phyloP scores from a whole-genome alignment of 2,888 invertebrate genomes.

The Clivina fossor region DNA sequence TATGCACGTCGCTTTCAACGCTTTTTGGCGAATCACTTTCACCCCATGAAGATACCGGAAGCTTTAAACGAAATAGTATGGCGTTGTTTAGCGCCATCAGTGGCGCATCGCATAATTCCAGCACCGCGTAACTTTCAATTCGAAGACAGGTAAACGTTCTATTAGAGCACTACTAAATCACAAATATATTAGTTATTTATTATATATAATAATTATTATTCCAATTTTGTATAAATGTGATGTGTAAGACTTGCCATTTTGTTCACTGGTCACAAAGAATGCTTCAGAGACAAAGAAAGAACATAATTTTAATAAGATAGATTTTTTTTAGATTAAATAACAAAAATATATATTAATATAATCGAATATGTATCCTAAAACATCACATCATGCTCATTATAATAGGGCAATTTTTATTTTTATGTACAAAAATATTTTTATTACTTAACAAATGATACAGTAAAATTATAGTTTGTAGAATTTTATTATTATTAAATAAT shows the following conservation, averaged over 20 bases:
- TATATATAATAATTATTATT: slow-evolving; percentile 26
- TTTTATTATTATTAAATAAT: too few species aligned
- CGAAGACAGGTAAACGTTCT: slow-evolving; percentile 10
- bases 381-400: too few species aligned
- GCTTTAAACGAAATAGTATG: slow-evolving; percentile 73
- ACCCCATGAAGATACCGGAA: slow-evolving; percentile 62
- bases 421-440: too few species aligned
- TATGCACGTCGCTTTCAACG: slow-evolving; percentile 74
- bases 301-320: too few species aligned
- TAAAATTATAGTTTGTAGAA: too few species aligned
- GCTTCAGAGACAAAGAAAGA: too few species aligned
- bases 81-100: slow-evolving; percentile 79
- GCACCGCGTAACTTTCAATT: slow-evolving; percentile 67
- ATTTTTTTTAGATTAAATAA: too few species aligned
- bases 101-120: slow-evolving; percentile 78
- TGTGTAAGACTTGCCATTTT: slow-evolving; percentile 6
- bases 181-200: slow-evolving; percentile 22
- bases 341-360: too few species aligned
- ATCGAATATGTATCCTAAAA: too few species aligned
- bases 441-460: too few species aligned
- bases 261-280: not conserved
- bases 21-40: slow-evolving; percentile 74
- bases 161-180: slow-evolving; percentile 9
- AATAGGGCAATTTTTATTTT: too few species aligned
- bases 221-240: slow-evolving; percentile 34